A percentile compares a stretch with the other conserved stretches of the same genome.
Conservation (phyloP, 2,888 invertebrate species). For the Geotrupes spiniger region DNA sequence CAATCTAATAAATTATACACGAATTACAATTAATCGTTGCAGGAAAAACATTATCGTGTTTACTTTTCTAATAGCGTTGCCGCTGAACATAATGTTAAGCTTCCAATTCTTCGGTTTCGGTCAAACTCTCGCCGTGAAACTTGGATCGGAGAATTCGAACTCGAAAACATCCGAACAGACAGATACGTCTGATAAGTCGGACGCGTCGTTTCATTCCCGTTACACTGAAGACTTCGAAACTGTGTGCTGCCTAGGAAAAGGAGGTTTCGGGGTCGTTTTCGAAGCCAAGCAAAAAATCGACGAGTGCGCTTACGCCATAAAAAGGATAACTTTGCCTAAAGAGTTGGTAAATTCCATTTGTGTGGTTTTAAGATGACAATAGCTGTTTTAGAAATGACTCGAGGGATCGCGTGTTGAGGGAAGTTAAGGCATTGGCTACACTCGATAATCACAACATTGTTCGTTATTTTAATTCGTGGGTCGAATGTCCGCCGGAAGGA, state of each 20-base stretch:
- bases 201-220: constrained; percentile 55
- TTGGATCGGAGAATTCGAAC: background rate
- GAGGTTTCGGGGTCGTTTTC: constrained; percentile 97
- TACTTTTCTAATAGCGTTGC: constrained; percentile 63
- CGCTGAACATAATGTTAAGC: constrained; percentile 57
- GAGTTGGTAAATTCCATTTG: constrained; percentile 50
- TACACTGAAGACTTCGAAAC: constrained; percentile 84
- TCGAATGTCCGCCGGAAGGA: constrained; percentile 83
- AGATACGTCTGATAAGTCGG: constrained; percentile 47
- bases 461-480: constrained; percentile 93
- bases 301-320: constrained; percentile 91
- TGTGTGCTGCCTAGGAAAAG: constrained; percentile 76
- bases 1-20: background rate
- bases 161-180: constrained; percentile 39
- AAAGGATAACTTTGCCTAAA: constrained; percentile 84
- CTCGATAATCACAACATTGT: constrained; percentile 95
- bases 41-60: constrained; percentile 79
- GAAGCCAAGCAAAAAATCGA: constrained; percentile 93
- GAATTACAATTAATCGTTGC: constrained; percentile 21
- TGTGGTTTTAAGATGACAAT: background rate
- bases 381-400: constrained; percentile 64
- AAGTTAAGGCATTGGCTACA: constrained; percentile 92
- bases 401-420: constrained; percentile 85
- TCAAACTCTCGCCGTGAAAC: too few species aligned
- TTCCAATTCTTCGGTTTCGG: constrained; percentile 13